Evolutionary conservation across 35 echinoderm and acorn worm species (phyloP).

Genomic region (Patiria miniata): DNA sequence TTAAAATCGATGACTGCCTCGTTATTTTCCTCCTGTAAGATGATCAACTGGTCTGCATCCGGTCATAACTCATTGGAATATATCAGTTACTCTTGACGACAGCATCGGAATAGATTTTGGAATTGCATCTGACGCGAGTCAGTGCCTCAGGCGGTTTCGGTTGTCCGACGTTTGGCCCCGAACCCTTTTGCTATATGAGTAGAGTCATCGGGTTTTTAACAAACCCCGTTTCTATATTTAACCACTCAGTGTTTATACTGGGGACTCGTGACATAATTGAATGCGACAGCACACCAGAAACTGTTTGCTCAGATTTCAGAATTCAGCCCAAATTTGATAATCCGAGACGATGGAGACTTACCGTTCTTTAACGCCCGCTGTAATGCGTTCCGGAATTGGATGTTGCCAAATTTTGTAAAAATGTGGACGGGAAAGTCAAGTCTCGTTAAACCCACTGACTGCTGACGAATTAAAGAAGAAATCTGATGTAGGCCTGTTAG

Average conservation of each 20-base stretch:
- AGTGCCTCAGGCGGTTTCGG: neutral
- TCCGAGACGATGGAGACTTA: too few relatives aligned
- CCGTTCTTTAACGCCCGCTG: too few relatives aligned
- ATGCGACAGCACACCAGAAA: constrained; percentile 12
- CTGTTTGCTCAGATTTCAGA: constrained; percentile 11
- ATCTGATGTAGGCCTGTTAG: too few relatives aligned
- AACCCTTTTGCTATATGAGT: neutral
- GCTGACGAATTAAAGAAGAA: too few relatives aligned
- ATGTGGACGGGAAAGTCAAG: too few relatives aligned
- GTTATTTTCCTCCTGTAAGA: neutral
- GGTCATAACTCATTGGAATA: neutral
- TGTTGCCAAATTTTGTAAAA: too few relatives aligned
- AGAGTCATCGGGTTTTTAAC: neutral
- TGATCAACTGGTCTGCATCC: constrained; percentile 1
- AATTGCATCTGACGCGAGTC: constrained; percentile 17
- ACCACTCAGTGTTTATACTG: neutral
- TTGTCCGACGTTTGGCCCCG: too few relatives aligned
- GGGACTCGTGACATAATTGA: neutral
- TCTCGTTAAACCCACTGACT: too few relatives aligned
- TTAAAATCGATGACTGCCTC: neutral
- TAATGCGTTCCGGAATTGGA: too few relatives aligned
- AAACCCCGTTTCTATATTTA: neutral
- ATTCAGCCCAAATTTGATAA: neutral
- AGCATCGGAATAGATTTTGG: neutral
- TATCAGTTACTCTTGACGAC: constrained; percentile 18